Conservation (phyloP, 2,113 vertebrate species). For the Xiphophorus maculatus region DNA sequence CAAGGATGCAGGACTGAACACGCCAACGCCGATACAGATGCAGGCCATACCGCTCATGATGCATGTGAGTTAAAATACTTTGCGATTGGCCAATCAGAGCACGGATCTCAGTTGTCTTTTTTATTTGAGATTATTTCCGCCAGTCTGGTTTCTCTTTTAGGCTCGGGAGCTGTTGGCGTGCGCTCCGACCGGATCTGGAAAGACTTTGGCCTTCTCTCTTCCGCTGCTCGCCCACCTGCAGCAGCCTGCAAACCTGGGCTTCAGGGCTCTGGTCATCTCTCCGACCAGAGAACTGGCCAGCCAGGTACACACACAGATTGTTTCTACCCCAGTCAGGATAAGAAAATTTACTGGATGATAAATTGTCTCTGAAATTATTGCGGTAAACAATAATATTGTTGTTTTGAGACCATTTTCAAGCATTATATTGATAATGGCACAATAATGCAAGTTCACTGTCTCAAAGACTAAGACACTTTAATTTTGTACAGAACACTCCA, state of each 20-base stretch:
- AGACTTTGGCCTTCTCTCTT: conserved; percentile 94
- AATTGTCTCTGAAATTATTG: no score
- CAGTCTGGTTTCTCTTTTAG: conserved; percentile 64
- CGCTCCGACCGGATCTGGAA: conserved; percentile 95
- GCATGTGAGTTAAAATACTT: conserved; percentile 80
- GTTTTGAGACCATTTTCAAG: no score
- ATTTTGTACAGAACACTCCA: no score
- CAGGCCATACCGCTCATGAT: conserved; percentile 95
- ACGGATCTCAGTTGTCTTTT: rapidly evolving
- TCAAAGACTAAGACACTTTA: no score
- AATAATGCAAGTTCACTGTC: no score
- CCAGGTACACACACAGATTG: conserved; percentile 80
- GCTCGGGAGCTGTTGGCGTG: conserved; percentile 92
- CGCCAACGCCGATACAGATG: conserved; percentile 93
- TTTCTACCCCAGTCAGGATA: no score
- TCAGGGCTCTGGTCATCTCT: conserved; percentile 91
- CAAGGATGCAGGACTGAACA: conserved; percentile 83
- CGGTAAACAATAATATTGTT: no score
- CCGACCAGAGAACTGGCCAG: conserved; percentile 94
- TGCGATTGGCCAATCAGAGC: neutral
- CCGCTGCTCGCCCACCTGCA: conserved; percentile 89
- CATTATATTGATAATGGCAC: no score
- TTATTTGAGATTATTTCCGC: neutral
- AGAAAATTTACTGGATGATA: no score
- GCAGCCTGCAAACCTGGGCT: conserved; percentile 91